Percentiles rank a stretch among this genome's conserved stretches.
Evolutionary conservation across 2,797 vertebrate genomes (phyloP).

Genomic region (Emys orbicularis): DNA sequence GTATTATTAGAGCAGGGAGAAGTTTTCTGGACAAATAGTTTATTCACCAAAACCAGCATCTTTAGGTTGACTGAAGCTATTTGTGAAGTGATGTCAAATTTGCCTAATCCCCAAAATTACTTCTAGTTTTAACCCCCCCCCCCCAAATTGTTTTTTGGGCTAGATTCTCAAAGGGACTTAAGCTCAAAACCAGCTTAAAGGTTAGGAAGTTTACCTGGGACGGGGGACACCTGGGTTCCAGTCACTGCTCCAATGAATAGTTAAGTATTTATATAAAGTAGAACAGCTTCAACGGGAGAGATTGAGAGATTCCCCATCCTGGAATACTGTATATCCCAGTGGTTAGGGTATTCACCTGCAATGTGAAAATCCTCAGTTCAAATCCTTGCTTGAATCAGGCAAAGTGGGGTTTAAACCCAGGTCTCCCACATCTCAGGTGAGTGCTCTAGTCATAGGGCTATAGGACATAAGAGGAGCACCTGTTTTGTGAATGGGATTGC

Average conservation of each 20-base stretch:
- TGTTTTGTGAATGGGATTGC: neutral
- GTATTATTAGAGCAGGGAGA: neutral
- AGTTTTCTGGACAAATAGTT: neutral
- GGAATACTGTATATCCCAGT: neutral
- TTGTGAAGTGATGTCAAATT: neutral
- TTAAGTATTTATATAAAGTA: neutral
- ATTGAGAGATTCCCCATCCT: neutral
- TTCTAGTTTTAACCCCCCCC: neutral
- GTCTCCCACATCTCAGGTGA: neutral
- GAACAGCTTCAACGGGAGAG: neutral
- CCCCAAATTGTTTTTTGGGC: neutral
- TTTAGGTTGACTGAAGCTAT: neutral
- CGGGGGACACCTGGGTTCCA: neutral
- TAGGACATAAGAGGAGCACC: neutral
- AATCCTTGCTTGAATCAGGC: neutral
- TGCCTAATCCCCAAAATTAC: neutral
- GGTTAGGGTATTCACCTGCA: too few species aligned
- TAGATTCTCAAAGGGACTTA: neutral
- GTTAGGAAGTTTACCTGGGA: neutral
- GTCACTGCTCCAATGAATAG: neutral
- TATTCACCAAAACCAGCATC: neutral
- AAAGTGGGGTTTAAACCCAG: neutral
- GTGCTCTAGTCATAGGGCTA: neutral
- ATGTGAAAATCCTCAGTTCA: neutral
- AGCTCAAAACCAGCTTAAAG: neutral